A percentile compares a stretch with the other conserved stretches of the same genome.
phyloP scores from a whole-genome alignment of 1,140 invertebrate species.

The Maniola jurtina region DNA sequence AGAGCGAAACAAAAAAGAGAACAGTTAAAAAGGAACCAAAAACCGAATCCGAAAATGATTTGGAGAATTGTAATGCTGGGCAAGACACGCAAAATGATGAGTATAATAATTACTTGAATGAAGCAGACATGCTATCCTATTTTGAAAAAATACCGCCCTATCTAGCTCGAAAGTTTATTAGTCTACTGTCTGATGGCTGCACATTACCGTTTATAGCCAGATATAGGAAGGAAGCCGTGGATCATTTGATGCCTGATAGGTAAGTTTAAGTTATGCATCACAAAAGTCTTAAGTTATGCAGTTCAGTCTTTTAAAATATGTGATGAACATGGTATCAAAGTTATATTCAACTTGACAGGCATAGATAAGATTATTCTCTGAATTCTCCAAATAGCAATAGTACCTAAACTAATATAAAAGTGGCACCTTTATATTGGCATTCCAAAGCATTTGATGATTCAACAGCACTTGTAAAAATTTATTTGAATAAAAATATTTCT shows the following conservation, averaged over 20 bases:
- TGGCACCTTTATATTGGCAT: no score
- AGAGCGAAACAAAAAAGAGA: slow-evolving; percentile 19
- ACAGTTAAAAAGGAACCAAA: slow-evolving; percentile 11
- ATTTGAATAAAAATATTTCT: no score
- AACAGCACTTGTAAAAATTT: no score
- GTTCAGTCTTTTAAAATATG: no score
- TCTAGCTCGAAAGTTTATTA: slow-evolving; percentile 64
- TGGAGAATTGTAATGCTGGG: slow-evolving; percentile 26
- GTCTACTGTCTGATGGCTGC: slow-evolving; percentile 67
- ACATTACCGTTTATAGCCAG: slow-evolving; percentile 76
- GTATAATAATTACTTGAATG: slow-evolving; percentile 48
- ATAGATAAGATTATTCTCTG: no score
- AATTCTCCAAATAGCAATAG: no score
- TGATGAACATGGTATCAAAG: no score
- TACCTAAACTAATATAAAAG: no score
- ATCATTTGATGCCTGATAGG: slow-evolving; percentile 71
- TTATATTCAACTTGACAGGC: no score
- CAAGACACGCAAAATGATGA: slow-evolving; percentile 18
- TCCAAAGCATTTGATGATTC: no score
- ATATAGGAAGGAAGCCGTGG: slow-evolving; percentile 69
- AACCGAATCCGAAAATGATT: slow-evolving; percentile 25
- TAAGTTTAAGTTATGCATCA: slow-evolving; percentile 33
- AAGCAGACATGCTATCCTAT: slow-evolving; percentile 59
- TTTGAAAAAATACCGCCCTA: slow-evolving; percentile 50
- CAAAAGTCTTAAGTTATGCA: no score